Evolutionary conservation across 2,888 invertebrate species (phyloP).

Genomic region (Poecilobothrus nobilitatus): DNA sequence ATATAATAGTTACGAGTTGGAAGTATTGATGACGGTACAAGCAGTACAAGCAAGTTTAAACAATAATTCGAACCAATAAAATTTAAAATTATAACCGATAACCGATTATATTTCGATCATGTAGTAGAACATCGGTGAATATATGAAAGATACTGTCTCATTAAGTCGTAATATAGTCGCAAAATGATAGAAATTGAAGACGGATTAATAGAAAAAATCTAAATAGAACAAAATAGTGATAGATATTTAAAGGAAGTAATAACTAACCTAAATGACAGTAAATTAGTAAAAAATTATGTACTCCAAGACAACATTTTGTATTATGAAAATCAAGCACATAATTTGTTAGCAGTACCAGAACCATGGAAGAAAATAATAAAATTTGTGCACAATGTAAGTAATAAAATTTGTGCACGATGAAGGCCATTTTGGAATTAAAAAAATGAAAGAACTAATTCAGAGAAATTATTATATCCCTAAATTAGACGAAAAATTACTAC

Average conservation of each 20-base stretch:
- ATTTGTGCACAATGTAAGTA: too few relatives aligned
- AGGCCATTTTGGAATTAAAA: constrained; percentile 12
- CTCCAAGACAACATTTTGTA: constrained; percentile 8
- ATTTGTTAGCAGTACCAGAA: constrained; percentile 18
- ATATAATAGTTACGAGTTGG: constrained; percentile 30
- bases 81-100: constrained; percentile 14
- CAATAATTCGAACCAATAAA: background rate
- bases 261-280: background rate
- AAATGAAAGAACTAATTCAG: too few relatives aligned
- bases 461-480: too few relatives aligned
- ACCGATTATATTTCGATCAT: constrained; percentile 25
- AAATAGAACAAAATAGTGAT: background rate
- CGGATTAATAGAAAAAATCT: background rate
- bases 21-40: constrained; percentile 9
- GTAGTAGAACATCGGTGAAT: constrained; percentile 23
- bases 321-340: constrained; percentile 13
- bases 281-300: constrained; percentile 8
- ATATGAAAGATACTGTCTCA: constrained; percentile 23
- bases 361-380: constrained; percentile 13
- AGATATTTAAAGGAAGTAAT: background rate
- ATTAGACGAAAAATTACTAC: constrained; percentile 3
- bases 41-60: constrained; percentile 13
- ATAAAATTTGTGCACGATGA: background rate
- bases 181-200: background rate
- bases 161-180: constrained; percentile 13